These are phyloP conservation scores for Psilopsiagon aurifrons DNA, from an alignment of 2,113 vertebrate species.

Conservation along the genomic window DNA sequence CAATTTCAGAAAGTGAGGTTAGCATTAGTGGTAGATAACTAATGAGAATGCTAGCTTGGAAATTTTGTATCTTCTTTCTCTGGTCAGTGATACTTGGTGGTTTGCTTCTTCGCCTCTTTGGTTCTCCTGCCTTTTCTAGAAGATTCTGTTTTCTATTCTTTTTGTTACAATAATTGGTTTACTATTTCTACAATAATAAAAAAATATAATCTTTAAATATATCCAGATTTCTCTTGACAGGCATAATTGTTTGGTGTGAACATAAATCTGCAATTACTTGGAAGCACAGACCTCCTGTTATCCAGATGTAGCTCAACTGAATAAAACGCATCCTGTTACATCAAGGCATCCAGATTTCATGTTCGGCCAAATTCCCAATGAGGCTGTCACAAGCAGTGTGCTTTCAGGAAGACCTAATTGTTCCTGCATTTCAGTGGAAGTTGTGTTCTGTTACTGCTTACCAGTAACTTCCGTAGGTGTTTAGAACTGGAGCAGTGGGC, in stretches of 20 bases:
- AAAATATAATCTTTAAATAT: background rate
- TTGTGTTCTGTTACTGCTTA: fast-evolving
- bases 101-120: background rate
- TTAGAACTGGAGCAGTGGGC: background rate
- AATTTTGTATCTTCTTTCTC: background rate
- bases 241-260: background rate
- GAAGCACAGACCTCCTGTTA: background rate
- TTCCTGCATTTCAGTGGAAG: background rate
- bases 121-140: background rate
- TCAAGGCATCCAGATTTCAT: background rate
- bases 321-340: background rate
- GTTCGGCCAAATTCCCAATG: background rate
- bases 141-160: background rate
- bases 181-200: background rate
- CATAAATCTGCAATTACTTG: background rate
- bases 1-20: background rate
- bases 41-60: background rate
- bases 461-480: fast-evolving
- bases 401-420: background rate
- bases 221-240: background rate
- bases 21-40: background rate
- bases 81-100: background rate
- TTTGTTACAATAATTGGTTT: background rate
- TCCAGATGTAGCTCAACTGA: background rate
- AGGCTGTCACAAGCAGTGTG: background rate